Evolutionary conservation across 2,797 vertebrate species (phyloP), one percentile per base, ranked within the genome.

Genomic region (Epinephelus malabaricus): DNA sequence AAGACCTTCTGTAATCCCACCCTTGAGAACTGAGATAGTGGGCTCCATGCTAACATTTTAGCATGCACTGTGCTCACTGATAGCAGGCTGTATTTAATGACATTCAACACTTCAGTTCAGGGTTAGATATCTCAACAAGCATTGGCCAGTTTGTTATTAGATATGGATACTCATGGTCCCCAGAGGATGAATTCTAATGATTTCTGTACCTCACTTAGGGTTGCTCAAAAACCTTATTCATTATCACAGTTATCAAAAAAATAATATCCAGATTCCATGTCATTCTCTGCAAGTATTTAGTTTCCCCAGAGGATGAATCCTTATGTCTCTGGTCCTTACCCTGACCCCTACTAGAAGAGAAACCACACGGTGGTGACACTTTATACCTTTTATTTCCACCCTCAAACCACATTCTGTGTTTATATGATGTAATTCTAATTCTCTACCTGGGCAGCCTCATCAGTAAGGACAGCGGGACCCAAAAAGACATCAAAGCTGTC

Each of bases 1-100:
- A 86, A 56, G 76, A 69, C 25, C 40, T 10, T 76, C 76, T 73
- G 76, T 88, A 79, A 79, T 86, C 78, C 65, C 55, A 69, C 45
- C 65, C 81, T 56, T 67, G 68, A 73, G 50, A 73, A 56, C 17
- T 46, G 50, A 81, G 78, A 83, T 74, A 81, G 69, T 7, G 38
- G 64, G 23, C 50, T 80, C 27, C 19, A 46, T 75, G 76, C 56
- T 69, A 79, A 65, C 79, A 46, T 63, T 60, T 78, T 80, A 66
- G 49, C 68, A 21, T 73, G 70, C 59, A 43, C 65, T 77, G 79
- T 63, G 47, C 43, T 15, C 19, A 46, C 51, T 45, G 83, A 83
- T 78, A 79, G 67, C 12, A 34, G n/a, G 34, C n/a, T 53, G 56
- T 4, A 61, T 72, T 60, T 75, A 19, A 56, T 64, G 67, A 78